Evolutionary conservation across 2,797 vertebrate species (phyloP), one percentile per base, ranked within the genome.

Genomic region (Simalia tracyae): DNA sequence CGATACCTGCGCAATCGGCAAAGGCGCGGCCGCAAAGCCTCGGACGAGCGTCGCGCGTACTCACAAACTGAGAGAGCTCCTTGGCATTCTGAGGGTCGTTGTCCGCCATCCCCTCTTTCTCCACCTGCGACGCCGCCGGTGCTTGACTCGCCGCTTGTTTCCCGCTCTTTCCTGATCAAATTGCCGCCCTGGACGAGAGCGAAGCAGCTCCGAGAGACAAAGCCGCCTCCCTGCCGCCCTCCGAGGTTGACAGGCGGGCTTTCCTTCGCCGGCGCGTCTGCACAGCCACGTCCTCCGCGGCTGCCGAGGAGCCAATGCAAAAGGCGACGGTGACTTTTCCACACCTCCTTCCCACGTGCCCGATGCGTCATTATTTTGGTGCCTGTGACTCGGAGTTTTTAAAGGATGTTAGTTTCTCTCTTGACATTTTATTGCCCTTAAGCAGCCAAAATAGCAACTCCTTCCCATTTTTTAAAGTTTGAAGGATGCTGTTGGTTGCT

Each of bases 1-100:
- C 9, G 1, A 63, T 1, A 31, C 24, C 42, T 50, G 8, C 28
- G 42, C 88, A 14, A n/a, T 26, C 26, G 54, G 50, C 60, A 17
- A 54, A 54, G 50, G 8, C 50, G 50, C 26, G 54, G 50, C 60
- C 11, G 50, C 50, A 54, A 46, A 46, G 72, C 36, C 72, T 46
- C 17, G 15, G 36, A 22, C 8, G 3, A 81, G 72, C 19, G 9
- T 5, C 36, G 72, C 36, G 8, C 19, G 7, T 24, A 93, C 93
- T 94, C 89, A 94, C 93, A 11, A 92, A 94, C 31, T 91, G 86
- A 8, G 91, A 57, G 88, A 92, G 93, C 2, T 61, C 88, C 85
- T 36, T 19, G 22, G 28, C 42, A 59, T 72, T 59, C 7, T 87
- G 88, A 7, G 88, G 28, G 14, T 93, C 89, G 72, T n/a, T 76